phyloP scores from a whole-genome alignment of 53 echinoderm and acorn worm species.

The Glandiceps talaboti region DNA sequence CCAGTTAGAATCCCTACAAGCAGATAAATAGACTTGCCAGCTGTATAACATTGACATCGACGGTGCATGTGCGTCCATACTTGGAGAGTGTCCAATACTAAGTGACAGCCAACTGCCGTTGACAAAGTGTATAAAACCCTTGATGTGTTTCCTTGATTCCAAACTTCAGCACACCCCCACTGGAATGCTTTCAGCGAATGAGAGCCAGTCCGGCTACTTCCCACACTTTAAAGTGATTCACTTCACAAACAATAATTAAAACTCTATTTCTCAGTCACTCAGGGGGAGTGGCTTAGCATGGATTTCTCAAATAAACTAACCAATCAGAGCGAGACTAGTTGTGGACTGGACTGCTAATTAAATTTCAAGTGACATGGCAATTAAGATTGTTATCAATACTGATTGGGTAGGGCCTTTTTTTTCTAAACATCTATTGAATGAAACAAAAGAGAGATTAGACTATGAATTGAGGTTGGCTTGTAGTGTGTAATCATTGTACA shows the following conservation, averaged over 20 bases:
- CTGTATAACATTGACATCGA: conserved; percentile 89
- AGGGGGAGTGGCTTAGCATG: background rate
- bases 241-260: background rate
- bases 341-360: background rate
- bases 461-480: background rate
- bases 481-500: background rate
- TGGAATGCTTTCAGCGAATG: background rate
- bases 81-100: background rate
- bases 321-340: background rate
- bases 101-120: background rate
- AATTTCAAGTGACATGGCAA: background rate
- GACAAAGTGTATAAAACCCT: background rate
- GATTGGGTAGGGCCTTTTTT: background rate
- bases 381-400: background rate
- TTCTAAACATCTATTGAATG: background rate
- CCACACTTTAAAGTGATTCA: background rate
- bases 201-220: background rate
- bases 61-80: conserved; percentile 65
- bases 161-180: background rate
- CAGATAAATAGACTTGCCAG: conserved; percentile 88
- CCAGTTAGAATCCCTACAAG: conserved; percentile 75
- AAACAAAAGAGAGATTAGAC: background rate
- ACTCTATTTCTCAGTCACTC: background rate
- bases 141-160: background rate
- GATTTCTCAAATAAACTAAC: background rate